Evolutionary conservation across 2,888 invertebrate genomes (phyloP), one percentile per base, ranked within the genome.

Genomic region (Eupsilia transversa): DNA sequence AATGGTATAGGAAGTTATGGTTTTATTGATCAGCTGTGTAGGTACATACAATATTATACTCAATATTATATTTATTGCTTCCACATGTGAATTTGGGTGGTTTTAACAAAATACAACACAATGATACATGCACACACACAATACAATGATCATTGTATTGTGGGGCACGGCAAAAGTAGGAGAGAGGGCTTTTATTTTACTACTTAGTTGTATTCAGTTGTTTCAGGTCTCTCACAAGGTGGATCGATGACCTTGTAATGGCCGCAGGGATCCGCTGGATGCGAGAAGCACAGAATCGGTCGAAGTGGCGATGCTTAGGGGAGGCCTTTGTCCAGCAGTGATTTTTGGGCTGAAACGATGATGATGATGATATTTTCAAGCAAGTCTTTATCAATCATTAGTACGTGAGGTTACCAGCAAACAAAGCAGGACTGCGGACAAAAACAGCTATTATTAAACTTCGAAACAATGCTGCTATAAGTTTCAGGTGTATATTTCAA

Each of bases 401-500:
- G n/a, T n/a, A 59, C 20, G 6, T 59, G 12, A 33, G 23, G 20
- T 33, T 33, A 12, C 20, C 33, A 33, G 23, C 2, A 9, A 5
- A n/a, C n/a, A 52, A 69, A 69, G 0, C 12, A 20, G 20, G 6
- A 30, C 6, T 1, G 0, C n/a, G 7, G 10, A 30, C 4, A 74
- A 59, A 23, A n/a, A 41, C 41, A 27, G 27, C 23, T 23, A 17
- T 17, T 12, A 64, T 38, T 23, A 57, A 17, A 35, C 41, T 33
- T 10, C 33, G 0, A 65, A 57, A 49, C 12, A 46, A 27, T 12
- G 33, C 14, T 3, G 12, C 12, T 12, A 46, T 33, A 59, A 27
- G 14, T 49, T 73, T 38, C 7, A 38, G 14, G n/a, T 78, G 14
- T 35, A 35, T 59, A 78, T 59, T 41, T 17, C 23, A 27, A 73